phyloP scores from a whole-genome alignment of 35 echinoderm and acorn worm species.

The Strongylocentrotus purpuratus region DNA sequence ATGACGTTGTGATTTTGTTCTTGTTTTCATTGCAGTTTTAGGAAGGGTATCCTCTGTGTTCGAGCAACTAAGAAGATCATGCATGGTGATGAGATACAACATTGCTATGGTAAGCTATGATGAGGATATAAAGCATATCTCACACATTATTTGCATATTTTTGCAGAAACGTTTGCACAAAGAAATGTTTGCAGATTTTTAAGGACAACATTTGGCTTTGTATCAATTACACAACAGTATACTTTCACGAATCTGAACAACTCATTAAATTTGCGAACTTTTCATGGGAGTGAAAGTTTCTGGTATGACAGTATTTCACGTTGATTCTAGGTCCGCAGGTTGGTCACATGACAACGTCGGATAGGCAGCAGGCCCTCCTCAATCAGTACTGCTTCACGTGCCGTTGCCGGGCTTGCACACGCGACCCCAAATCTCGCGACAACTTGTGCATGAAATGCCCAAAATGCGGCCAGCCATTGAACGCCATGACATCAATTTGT shows the following conservation, averaged over 20 bases:
- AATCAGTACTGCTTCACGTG: slow-evolving; percentile 88
- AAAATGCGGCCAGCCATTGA: slow-evolving; percentile 15
- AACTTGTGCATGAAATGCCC: slow-evolving; percentile 37
- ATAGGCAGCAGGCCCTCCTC: slow-evolving; percentile 59
- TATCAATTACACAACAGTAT: not conserved
- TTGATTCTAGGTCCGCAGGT: slow-evolving; percentile 74
- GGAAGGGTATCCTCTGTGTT: not conserved
- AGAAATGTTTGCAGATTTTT: too few species aligned
- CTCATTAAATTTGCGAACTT: too few species aligned
- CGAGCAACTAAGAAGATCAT: slow-evolving; percentile 64
- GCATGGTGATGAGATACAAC: slow-evolving; percentile 77
- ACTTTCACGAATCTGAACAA: too few species aligned
- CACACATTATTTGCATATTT: too few species aligned
- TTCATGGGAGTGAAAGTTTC: not conserved
- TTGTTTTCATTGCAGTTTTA: slow-evolving; percentile 1
- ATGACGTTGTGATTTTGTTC: not conserved
- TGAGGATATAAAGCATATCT: not conserved
- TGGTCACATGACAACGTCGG: slow-evolving; percentile 66
- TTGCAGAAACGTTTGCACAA: too few species aligned
- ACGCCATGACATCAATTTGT: not conserved
- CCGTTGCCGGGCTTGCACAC: slow-evolving; percentile 61
- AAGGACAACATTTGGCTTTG: too few species aligned
- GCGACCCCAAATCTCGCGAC: not conserved
- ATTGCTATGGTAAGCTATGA: slow-evolving; percentile 93
- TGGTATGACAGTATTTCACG: not conserved